Evolutionary conservation across 1,140 invertebrate species (phyloP), one percentile per base, ranked within the genome.

Genomic region (Oncopodura yosiiana): DNA sequence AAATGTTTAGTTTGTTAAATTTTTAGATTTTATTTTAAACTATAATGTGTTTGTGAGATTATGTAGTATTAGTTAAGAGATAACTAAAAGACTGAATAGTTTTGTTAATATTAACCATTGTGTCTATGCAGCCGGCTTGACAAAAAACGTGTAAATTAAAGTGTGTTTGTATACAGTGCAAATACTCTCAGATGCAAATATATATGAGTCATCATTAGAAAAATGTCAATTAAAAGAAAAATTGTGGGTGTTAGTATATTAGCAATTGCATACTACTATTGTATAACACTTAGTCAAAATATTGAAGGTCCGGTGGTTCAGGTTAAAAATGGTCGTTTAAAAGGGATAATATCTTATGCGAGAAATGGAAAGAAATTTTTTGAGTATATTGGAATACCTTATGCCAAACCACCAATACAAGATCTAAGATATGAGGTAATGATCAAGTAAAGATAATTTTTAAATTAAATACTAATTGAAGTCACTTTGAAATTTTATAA

Each of bases 241-340:
- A n/a, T 49, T 14, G 18, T 49, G 23, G 46, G 27, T 14, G 26
- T 56, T 12, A 39, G 46, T 14, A 34, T 30, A 16, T 26, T 56
- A 39, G 54, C 37, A 4, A 32, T 56, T 16, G 54, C 54, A 18
- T 56, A 56, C 27, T 56, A 56, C 24, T 56, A 56, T 23, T 50
- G 26, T 27, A 44, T 44, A 34, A 54, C 43, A 19, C 43, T 54
- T n/a, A 46, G 52, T 54, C 52, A 46, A 43, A 54, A 45, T 46
- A 43, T 54, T 37, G 43, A 54, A 49, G 46, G 46, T 14, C 46
- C 46, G 2, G 27, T 34, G 6, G 46, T 49, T 3, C 14, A 23
- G 8, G 38, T 34, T 3, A 30, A 37, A 26, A 23, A 37, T 24
- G 46, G 46, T 37, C 23, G 38, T 24, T 19, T 49, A 5, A 14